Base-by-base conservation (phyloP, 1,140 invertebrate species). In the Zeugodacus cucurbitae region DNA sequence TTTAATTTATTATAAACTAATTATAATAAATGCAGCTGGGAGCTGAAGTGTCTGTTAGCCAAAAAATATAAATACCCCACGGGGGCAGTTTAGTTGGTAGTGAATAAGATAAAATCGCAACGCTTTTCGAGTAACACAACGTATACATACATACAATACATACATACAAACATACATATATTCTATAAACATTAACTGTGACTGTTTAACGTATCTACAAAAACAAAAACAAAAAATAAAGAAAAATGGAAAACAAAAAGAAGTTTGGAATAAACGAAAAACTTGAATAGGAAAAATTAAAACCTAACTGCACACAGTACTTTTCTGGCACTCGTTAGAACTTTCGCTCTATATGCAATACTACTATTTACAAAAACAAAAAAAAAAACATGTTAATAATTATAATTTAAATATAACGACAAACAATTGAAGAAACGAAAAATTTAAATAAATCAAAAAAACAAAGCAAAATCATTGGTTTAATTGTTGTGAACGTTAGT, bases 281-380 rank as follows among this genome's bases (percentile, higher is more conserved):
- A 44, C n/a, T 48, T 26, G 34, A 48, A 48, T 54, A 82, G 26
- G 44, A 22, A 11, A 82, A 82, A 82, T 17, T 7, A 82, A 82
- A 82, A 26, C 22, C 37, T 48, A 82, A 82, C 74, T 82, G 74
- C 37, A 82, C 74, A 48, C 74, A 82, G 41, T 48, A 78, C 74
- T 54, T 82, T 54, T 82, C 74, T 48, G 74, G 74, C 74, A 82
- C 74, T 54, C 74, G 74, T 82, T 82, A 48, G 74, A 82, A 44
- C 74, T 82, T 82, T 82, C 74, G 74, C 74, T 54, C 74, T 82
- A 48, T 82, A 82, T 82, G 74, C 74, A 82, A 82, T 82, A 82
- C 41, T 41, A 82, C 34, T 82, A 82, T 34, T 82, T 82, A 82
- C 41, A 82, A 48, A n/a, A 74, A 64, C 26, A 64, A 70, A 70